Base-by-base conservation (phyloP, 2,797 vertebrate species). In the Eurystomus glaucurus region DNA sequence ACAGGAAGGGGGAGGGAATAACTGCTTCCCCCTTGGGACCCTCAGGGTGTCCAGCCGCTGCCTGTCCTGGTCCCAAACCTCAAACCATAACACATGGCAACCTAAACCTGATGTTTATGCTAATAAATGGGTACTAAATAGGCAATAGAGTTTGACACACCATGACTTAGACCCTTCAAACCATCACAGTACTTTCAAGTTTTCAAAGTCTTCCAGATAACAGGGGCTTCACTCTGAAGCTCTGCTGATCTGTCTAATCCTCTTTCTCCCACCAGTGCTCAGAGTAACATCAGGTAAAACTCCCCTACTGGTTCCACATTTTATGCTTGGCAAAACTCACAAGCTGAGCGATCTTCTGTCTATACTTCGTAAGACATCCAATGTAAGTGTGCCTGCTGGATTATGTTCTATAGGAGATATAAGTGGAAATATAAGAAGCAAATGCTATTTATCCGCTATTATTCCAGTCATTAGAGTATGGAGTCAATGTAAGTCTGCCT, bases 281-380 rank as follows among this genome's bases (percentile, higher is more conserved):
- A 37, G 8, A 37, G 20, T 5, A 65, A 9, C 0, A 0, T 21
- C 28, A 39, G 31, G 55, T 17, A 62, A 85, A 91, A 66, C 8
- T 72, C 45, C 57, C 4, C 0, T 39, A 21, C 5, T 2, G 0
- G 3, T 68, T 88, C 17, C 66, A 54, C 7, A 11, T 45, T 86
- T 90, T 55, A 31, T 18, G 7, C 10, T 28, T 41, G 45, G 6
- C 14, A 84, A 48, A 51, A 60, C 33, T 16, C 35, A 64, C 11
- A 84, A 58, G 26, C 39, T 20, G 5, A 82, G 14, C 0, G 2
- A 9, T 60, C 35, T 52, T 78, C 48, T 55, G 6, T 37, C n/a
- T 64, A 4, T 31, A 3, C 64, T 86, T 86, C 35, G 86, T 45
- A 64, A 64, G 37, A 57, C 3, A 75, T 3, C 2, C 14, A 18